phyloP scores from a whole-genome alignment of 2,797 vertebrate genomes.

The Micromesistius poutassou region DNA sequence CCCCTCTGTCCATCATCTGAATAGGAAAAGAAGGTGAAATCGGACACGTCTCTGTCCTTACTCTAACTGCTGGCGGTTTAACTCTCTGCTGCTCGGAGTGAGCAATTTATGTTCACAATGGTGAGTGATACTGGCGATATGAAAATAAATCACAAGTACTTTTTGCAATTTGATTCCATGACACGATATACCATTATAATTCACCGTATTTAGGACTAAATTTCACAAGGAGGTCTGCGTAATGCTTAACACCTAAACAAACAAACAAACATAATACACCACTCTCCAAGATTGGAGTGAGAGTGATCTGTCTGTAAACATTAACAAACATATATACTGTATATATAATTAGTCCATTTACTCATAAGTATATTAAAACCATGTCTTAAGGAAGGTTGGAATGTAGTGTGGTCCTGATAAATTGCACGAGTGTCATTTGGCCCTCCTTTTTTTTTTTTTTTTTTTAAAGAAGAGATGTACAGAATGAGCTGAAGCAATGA shows the following conservation, averaged over 20 bases:
- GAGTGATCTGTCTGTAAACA: constrained; percentile 77
- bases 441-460: constrained; percentile 18
- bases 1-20: constrained; percentile 47
- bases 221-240: constrained; percentile 73
- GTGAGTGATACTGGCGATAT: constrained; percentile 66
- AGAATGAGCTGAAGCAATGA: constrained; percentile 33
- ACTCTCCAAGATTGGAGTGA: constrained; percentile 69
- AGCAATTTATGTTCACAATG: constrained; percentile 71
- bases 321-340: constrained; percentile 79
- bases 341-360: constrained; percentile 75
- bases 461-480: constrained; percentile 52
- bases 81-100: constrained; percentile 46
- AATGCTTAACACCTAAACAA: constrained; percentile 73
- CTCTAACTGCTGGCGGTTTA: constrained; percentile 9
- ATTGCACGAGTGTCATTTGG: constrained; percentile 57
- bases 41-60: constrained; percentile 1
- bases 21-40: constrained; percentile 30
- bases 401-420: constrained; percentile 72
- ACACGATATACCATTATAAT: constrained; percentile 74
- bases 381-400: constrained; percentile 68
- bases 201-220: constrained; percentile 73
- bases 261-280: constrained; percentile 74
- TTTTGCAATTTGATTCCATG: constrained; percentile 73
- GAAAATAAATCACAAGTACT: constrained; percentile 66
- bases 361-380: constrained; percentile 75